Evolutionary conservation across 1,140 invertebrate species (phyloP).

Genomic region (Trachymyrmex cornetzi): DNA sequence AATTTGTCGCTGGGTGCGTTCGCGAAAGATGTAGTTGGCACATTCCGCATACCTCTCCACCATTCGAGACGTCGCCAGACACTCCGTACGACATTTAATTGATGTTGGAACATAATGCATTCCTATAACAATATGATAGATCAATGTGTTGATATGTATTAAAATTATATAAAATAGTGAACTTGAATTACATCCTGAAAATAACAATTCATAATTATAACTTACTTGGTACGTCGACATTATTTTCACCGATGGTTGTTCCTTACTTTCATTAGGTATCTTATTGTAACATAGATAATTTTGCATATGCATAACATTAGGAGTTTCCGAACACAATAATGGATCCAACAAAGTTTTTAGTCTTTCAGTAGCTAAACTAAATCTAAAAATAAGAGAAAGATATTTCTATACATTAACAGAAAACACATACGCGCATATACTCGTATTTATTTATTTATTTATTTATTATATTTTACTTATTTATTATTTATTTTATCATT

Average conservation of each 20-base stretch:
- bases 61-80: conserved; percentile 91
- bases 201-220: conserved; percentile 35
- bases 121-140: conserved; percentile 86
- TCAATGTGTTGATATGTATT: conserved; percentile 49
- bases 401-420: conserved; percentile 26
- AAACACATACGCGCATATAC: not conserved
- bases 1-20: conserved; percentile 92
- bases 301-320: conserved; percentile 93
- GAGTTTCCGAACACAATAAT: conserved; percentile 91
- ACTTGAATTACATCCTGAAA: not conserved
- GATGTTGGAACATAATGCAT: conserved; percentile 93
- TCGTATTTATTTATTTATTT: not conserved
- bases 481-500: not conserved
- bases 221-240: conserved; percentile 92
- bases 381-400: conserved; percentile 80
- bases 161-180: not conserved
- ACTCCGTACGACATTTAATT: conserved; percentile 92
- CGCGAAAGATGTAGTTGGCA: conserved; percentile 86
- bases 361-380: conserved; percentile 94
- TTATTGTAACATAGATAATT: conserved; percentile 90
- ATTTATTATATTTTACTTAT: too few species aligned
- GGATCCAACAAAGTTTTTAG: conserved; percentile 92
- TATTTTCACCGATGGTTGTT: conserved; percentile 90
- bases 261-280: conserved; percentile 87
- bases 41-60: conserved; percentile 82